These are phyloP conservation scores for Campoletis raptor DNA, from an alignment of 2,888 invertebrate genomes.

Conservation along the genomic window DNA sequence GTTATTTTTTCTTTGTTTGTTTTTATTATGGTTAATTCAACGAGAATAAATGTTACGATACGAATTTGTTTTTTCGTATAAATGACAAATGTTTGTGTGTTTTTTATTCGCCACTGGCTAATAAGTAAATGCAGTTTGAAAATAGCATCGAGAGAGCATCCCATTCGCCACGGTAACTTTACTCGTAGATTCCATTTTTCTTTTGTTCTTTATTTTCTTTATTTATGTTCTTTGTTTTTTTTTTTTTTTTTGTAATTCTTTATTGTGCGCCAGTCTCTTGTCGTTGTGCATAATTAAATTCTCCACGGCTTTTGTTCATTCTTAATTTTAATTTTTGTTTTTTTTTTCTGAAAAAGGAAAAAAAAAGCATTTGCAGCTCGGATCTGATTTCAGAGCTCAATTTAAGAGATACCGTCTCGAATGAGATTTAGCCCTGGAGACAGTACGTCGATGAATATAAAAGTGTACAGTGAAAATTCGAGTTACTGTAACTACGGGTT, in stretches of 20 bases:
- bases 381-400: constrained; percentile 39
- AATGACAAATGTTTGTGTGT: constrained; percentile 15
- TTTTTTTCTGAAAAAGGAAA: constrained; percentile 16
- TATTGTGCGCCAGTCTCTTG: constrained; percentile 59
- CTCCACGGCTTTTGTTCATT: constrained; percentile 57
- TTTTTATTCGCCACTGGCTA: constrained; percentile 13
- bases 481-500: constrained; percentile 46
- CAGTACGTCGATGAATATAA: constrained; percentile 63
- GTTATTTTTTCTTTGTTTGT: constrained; percentile 9
- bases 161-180: constrained; percentile 54
- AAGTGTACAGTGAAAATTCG: constrained; percentile 67
- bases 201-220: constrained; percentile 11
- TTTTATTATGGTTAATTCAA: constrained; percentile 36
- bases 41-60: constrained; percentile 21
- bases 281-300: constrained; percentile 66
- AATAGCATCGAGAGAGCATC: constrained; percentile 41
- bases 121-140: constrained; percentile 59
- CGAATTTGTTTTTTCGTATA: constrained; percentile 35
- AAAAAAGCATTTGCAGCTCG: constrained; percentile 22
- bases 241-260: constrained; percentile 50
- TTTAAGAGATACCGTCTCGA: constrained; percentile 57
- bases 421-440: constrained; percentile 52
- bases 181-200: constrained; percentile 35
- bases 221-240: constrained; percentile 37
- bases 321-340: constrained; percentile 7